These are phyloP conservation scores for Sthenelais limicola DNA, from an alignment of 2,888 invertebrate species.

Conservation along the genomic window DNA sequence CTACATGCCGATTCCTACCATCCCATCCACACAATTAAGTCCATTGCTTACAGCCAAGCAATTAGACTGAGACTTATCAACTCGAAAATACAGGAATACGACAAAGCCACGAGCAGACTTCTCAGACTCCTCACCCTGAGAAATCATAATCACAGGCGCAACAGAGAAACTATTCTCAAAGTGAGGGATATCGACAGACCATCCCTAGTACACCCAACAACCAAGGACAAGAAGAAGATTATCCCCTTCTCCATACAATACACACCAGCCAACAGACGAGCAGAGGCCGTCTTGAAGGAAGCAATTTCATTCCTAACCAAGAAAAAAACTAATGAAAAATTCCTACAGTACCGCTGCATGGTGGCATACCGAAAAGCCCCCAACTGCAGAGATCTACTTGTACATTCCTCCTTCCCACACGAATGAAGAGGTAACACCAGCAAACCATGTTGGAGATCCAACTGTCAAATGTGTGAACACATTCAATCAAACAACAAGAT, in stretches of 20 bases:
- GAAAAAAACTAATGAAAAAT: background rate
- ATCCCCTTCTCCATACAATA: background rate
- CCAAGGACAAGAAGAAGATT: background rate
- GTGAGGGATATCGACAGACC: background rate
- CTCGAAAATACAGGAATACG: background rate
- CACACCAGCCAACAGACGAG: background rate
- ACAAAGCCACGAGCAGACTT: background rate
- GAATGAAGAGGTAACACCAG: background rate
- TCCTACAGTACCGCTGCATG: background rate
- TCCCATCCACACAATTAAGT: background rate
- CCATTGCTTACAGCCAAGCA: slow-evolving; percentile 2
- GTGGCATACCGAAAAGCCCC: background rate
- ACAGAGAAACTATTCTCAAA: background rate
- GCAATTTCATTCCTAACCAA: background rate
- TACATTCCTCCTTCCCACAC: background rate
- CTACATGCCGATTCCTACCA: slow-evolving; percentile 8
- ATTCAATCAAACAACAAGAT: background rate
- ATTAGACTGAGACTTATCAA: background rate
- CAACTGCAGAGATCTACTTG: background rate
- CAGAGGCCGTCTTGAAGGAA: background rate
- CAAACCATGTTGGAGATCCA: background rate
- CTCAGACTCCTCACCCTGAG: background rate
- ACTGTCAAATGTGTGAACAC: slow-evolving; percentile 1
- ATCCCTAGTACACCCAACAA: too few species aligned
- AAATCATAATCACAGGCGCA: background rate